These are phyloP conservation scores for Falco biarmicus DNA, from an alignment of 2,797 vertebrate species.

Conservation along the genomic window DNA sequence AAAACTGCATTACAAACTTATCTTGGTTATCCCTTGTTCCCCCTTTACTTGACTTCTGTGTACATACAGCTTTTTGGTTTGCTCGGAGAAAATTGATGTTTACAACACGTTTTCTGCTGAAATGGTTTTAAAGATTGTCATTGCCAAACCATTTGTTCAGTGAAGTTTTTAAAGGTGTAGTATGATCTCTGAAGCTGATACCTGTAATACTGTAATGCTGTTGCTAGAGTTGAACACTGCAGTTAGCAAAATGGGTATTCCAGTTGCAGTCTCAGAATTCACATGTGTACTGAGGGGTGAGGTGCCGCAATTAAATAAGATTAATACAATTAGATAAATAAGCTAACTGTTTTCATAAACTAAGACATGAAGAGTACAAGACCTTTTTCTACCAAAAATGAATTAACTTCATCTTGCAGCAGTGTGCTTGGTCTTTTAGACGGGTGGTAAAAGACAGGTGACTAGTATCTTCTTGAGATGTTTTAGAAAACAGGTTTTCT, in stretches of 20 bases:
- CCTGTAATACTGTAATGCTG: neutral
- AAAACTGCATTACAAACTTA: neutral
- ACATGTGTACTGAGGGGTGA: neutral
- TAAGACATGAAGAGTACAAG: neutral
- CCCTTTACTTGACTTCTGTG: neutral
- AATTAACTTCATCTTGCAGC: neutral
- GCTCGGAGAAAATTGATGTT: neutral
- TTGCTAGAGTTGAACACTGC: neutral
- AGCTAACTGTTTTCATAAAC: neutral
- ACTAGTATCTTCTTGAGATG: neutral
- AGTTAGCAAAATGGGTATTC: neutral
- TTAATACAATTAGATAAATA: neutral
- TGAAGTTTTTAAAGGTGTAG: neutral
- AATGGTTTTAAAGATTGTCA: neutral
- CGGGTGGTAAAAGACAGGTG: neutral
- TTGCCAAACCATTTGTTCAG: neutral
- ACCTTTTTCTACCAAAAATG: neutral
- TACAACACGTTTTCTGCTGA: no score
- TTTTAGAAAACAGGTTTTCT: neutral
- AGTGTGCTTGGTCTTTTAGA: neutral
- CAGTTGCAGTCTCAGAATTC: neutral
- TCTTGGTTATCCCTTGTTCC: neutral
- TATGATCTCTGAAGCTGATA: neutral
- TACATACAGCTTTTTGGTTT: neutral
- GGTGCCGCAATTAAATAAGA: neutral